Base-by-base conservation (phyloP, 2,113 vertebrate genomes). In the Lepus americanus region DNA sequence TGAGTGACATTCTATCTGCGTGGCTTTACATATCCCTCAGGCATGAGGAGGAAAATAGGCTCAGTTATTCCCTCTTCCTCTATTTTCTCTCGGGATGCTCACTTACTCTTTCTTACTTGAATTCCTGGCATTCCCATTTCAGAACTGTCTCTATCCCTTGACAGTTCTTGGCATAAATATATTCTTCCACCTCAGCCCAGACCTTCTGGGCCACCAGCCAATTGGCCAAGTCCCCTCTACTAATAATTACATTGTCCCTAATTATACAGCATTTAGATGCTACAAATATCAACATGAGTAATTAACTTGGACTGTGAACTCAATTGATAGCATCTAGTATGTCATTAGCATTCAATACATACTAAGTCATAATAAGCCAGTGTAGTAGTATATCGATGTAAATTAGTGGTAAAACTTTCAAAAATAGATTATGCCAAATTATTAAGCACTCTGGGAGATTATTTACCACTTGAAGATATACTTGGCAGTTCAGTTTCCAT, bases 181-280 rank as follows among this genome's bases (percentile, higher is more conserved):
- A 92, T 25, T 39, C n/a, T 86, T 95, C 51, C 25, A 79, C 10
- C 84, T 95, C 51, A 82, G 64, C 23, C 59, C 10, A 92, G 81
- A 90, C 53, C 44, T 89, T 92, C n/a, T 94, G 44, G 91, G 72
- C 88, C 81, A 89, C n/a, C 59, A 94, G 80, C 80, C 77, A 96
- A 87, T 70, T 92, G 78, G 44, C 44, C 22, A 87, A 64, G 16
- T 92, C 33, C 53, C 31, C 80, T 76, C 77, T 72, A 92, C 92
- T 85, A 95, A 95, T 92, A 93, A 96, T 89, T 95, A 76, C 59
- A 94, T 90, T 94, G 53, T 76, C 81, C n/a, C 31, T 95, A 93
- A 84, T 96, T 96, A 95, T 83, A 89, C 1, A 92, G 23, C 36
- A 92, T 92, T 89, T 96, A 86, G 39, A 66, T 96, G 72, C n/a